phyloP scores from a whole-genome alignment of 2,797 vertebrate genomes.

The Botia kubotai region DNA sequence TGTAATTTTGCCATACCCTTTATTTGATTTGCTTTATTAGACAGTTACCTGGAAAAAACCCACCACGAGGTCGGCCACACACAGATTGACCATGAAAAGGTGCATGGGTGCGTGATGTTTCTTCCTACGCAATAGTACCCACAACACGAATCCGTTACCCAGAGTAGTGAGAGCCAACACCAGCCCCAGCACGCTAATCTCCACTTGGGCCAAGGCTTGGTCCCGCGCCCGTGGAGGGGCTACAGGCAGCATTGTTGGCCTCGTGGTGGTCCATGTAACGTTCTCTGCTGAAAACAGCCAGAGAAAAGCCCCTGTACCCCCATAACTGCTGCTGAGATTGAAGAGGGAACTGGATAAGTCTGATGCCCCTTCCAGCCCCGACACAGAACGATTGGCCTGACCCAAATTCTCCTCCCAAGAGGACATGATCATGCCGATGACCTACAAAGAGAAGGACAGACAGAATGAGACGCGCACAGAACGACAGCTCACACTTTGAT shows the following conservation, averaged over 20 bases:
- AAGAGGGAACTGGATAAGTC: conserved; percentile 50
- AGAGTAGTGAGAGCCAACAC: conserved; percentile 80
- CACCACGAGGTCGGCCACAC: conserved; percentile 86
- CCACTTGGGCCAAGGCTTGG: conserved; percentile 75
- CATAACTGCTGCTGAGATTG: conserved; percentile 66
- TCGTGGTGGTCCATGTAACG: conserved; percentile 39
- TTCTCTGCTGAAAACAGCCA: conserved; percentile 57
- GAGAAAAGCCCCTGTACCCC: conserved; percentile 53
- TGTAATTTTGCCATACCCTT: not conserved
- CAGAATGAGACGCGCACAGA: not conserved
- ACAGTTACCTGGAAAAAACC: conserved; percentile 85
- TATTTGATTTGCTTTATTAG: not conserved
- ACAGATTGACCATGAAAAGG: conserved; percentile 86
- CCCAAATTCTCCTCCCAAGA: conserved; percentile 67
- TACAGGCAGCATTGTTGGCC: conserved; percentile 42
- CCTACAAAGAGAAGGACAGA: conserved; percentile 47
- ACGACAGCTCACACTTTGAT: conserved; percentile 5
- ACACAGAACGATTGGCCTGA: conserved; percentile 47
- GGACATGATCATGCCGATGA: conserved; percentile 65
- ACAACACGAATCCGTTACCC: conserved; percentile 83
- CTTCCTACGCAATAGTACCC: conserved; percentile 75
- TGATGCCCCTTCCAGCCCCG: conserved; percentile 20
- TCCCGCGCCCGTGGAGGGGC: conserved; percentile 61
- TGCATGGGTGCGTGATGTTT: conserved; percentile 83
- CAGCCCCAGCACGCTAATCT: conserved; percentile 80